Evolutionary conservation across 2,797 vertebrate genomes (phyloP).

Genomic region (Cottoperca gobio): DNA sequence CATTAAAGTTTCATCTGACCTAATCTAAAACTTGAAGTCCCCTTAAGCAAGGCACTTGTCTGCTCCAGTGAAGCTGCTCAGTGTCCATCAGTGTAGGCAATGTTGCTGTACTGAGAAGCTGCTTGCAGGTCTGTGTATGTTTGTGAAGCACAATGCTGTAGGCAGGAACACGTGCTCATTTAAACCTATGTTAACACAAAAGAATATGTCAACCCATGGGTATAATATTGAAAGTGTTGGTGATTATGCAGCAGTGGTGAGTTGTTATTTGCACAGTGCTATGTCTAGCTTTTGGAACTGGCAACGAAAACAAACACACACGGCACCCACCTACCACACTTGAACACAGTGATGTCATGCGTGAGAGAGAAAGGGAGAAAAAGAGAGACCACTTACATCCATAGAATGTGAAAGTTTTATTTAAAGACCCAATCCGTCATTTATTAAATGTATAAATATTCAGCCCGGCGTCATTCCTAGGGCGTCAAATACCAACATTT

Average conservation of each 20-base stretch:
- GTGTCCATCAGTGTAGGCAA: slow-evolving; percentile 57
- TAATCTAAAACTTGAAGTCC: slow-evolving; percentile 75
- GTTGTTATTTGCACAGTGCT: background rate
- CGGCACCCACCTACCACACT: slow-evolving; percentile 16
- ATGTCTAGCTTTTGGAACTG: slow-evolving; percentile 13
- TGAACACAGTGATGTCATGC: slow-evolving; percentile 5
- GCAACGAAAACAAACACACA: slow-evolving; percentile 29
- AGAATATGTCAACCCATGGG: slow-evolving; percentile 6
- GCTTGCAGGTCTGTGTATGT: slow-evolving; percentile 9
- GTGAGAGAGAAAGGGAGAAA: slow-evolving; percentile 6
- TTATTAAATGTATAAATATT: background rate
- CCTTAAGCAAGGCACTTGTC: slow-evolving; percentile 71
- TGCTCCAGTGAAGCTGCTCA: slow-evolving; percentile 67
- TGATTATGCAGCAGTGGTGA: slow-evolving; percentile 11
- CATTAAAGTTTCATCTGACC: slow-evolving; percentile 79
- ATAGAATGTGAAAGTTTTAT: background rate
- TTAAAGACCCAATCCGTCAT: background rate
- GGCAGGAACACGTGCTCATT: slow-evolving; percentile 36
- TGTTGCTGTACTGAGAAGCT: slow-evolving; percentile 25
- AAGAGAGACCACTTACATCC: background rate
- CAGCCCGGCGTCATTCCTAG: too few species aligned
- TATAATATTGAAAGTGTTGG: slow-evolving; percentile 10
- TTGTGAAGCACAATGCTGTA: slow-evolving; percentile 23
- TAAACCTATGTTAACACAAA: slow-evolving; percentile 35
- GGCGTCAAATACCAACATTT: too few species aligned